Evolutionary conservation across 2,888 invertebrate species (phyloP).

Genomic region (Pristionchus fissidentatus): DNA sequence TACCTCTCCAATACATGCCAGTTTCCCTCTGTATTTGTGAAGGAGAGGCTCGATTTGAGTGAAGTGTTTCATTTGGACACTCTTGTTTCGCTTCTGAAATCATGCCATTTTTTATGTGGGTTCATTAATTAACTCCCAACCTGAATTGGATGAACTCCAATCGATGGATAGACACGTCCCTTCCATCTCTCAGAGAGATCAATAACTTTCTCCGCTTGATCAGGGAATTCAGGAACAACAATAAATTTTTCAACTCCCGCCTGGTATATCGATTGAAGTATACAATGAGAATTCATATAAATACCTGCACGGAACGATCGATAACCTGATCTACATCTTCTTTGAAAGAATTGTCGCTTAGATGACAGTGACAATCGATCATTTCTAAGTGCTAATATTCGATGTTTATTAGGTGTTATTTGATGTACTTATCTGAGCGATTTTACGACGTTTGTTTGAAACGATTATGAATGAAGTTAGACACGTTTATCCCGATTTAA

Average conservation of each 20-base stretch:
- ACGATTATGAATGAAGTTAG: not conserved
- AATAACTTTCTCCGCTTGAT: constrained; percentile 69
- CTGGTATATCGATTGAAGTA: constrained; percentile 27
- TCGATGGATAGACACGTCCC: constrained; percentile 67
- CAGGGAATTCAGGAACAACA: constrained; percentile 69
- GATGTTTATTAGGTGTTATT: not conserved
- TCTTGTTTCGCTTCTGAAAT: constrained; percentile 33
- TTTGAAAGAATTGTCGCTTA: constrained; percentile 70
- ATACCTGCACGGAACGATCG: constrained; percentile 52
- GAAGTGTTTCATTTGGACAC: constrained; percentile 30
- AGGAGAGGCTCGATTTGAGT: not conserved
- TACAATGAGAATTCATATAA: not conserved
- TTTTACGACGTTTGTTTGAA: not conserved
- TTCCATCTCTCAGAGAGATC: constrained; percentile 61
- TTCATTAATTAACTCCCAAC: constrained; percentile 51
- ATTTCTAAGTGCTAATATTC: constrained; percentile 51
- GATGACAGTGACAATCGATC: constrained; percentile 73
- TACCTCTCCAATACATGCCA: constrained; percentile 46
- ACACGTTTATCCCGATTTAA: not conserved
- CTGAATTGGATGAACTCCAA: constrained; percentile 76
- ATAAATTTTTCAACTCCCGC: constrained; percentile 65
- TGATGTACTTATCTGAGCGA: not conserved
- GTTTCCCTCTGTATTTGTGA: not conserved
- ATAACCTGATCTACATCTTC: constrained; percentile 67
- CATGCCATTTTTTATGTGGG: not conserved